A percentile compares a stretch with the other conserved stretches of the same genome.
phyloP scores from a whole-genome alignment of 2,113 vertebrate species.

The Coturnix japonica region DNA sequence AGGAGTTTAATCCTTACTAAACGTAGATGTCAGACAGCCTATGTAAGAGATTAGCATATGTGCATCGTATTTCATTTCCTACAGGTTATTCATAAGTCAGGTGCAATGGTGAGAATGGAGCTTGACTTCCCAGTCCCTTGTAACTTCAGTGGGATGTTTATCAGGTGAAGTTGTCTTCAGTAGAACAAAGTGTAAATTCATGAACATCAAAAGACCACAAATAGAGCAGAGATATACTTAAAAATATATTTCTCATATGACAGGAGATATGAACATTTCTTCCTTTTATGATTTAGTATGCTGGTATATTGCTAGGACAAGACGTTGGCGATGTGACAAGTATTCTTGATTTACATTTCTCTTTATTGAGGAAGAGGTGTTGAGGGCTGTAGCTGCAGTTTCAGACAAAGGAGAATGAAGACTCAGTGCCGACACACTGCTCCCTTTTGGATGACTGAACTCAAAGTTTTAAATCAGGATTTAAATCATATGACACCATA shows the following conservation, averaged over 20 bases:
- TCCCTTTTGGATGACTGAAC: background rate
- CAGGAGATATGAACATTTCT: background rate
- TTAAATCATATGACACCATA: background rate
- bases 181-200: constrained; percentile 14
- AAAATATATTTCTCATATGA: background rate
- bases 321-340: background rate
- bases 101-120: background rate
- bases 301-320: background rate
- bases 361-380: background rate
- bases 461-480: background rate
- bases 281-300: background rate
- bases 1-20: background rate
- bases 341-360: constrained; percentile 25
- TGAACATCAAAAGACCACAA: background rate
- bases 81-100: background rate
- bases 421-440: background rate
- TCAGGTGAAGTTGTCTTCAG: background rate
- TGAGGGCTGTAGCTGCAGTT: background rate
- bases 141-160: background rate
- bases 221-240: background rate
- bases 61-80: background rate
- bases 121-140: background rate
- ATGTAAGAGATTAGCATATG: background rate
- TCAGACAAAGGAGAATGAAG: constrained; percentile 3
- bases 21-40: background rate